These are phyloP conservation scores for Crypturellus tataupa DNA, from an alignment of 2,797 vertebrate genomes.

Conservation along the genomic window DNA sequence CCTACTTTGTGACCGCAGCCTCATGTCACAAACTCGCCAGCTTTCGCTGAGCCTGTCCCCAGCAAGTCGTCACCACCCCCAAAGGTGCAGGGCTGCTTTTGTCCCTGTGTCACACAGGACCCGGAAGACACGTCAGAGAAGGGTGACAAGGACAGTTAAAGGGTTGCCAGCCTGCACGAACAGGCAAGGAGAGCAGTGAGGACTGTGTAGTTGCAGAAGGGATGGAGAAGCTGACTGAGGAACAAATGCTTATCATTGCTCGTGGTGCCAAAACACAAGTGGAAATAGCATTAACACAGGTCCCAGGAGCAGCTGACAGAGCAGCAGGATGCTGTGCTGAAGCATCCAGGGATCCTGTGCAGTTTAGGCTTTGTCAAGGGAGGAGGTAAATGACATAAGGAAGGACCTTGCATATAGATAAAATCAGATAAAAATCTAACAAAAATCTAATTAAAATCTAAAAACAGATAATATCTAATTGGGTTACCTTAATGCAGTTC, in stretches of 20 bases:
- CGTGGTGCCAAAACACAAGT: background rate
- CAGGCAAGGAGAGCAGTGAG: background rate
- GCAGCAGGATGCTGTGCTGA: accelerated
- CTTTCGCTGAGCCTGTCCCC: too few relatives aligned
- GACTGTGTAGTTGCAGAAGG: background rate
- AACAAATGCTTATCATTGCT: background rate
- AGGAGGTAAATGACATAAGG: background rate
- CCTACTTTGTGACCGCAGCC: too few relatives aligned
- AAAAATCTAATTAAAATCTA: too few relatives aligned
- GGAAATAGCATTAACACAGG: background rate
- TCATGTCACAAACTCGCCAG: too few relatives aligned
- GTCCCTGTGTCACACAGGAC: too few relatives aligned
- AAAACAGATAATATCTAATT: too few relatives aligned
- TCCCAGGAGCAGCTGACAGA: background rate
- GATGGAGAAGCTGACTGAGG: background rate
- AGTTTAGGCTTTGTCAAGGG: background rate
- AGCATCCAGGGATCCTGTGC: background rate
- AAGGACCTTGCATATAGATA: background rate
- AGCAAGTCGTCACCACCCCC: too few relatives aligned
- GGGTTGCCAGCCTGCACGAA: background rate
- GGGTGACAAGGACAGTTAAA: too few relatives aligned
- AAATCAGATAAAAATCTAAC: too few relatives aligned
- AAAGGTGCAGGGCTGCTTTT: too few relatives aligned
- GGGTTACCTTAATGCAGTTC: too few relatives aligned
- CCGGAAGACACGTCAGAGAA: too few relatives aligned